A percentile compares a stretch with the other conserved stretches of the same genome.
These are phyloP conservation scores for Matsumyia berberina DNA, from an alignment of 2,888 invertebrate species.

Conservation along the genomic window DNA sequence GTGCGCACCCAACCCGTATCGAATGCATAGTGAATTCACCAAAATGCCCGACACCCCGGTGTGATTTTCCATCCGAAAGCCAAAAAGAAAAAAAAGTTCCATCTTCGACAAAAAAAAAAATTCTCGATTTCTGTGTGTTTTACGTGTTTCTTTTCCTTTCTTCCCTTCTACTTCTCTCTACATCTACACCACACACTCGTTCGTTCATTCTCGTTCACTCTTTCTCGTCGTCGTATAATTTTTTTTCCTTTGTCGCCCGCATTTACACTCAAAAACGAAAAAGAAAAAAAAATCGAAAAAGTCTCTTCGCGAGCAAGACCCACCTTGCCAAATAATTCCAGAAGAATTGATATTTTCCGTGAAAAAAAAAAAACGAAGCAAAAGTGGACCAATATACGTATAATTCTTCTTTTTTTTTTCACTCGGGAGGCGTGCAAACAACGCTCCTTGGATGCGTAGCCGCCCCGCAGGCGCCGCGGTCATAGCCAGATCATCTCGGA, in stretches of 20 bases:
- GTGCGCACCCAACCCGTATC: constrained; percentile 34
- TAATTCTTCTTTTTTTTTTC: constrained; percentile 33
- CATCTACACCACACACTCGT: constrained; percentile 49
- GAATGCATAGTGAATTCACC: constrained; percentile 52
- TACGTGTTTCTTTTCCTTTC: constrained; percentile 66
- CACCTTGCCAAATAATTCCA: constrained; percentile 75
- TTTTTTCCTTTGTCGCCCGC: constrained; percentile 76
- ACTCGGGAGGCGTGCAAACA: constrained; percentile 59
- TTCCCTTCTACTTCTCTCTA: constrained; percentile 59
- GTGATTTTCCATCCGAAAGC: constrained; percentile 57
- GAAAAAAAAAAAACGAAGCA: constrained; percentile 15
- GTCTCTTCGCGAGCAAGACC: constrained; percentile 70
- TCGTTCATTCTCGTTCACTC: constrained; percentile 42
- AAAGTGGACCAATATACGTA: constrained; percentile 3
- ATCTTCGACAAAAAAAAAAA: constrained; percentile 61
- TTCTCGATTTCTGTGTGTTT: constrained; percentile 71
- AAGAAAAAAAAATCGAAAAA: constrained; percentile 47
- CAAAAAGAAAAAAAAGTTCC: constrained; percentile 57
- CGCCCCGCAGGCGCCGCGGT: constrained; percentile 74
- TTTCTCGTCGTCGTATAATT: constrained; percentile 60
- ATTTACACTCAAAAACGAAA: constrained; percentile 54
- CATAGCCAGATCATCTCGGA: constrained; percentile 73
- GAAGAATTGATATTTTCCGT: constrained; percentile 39
- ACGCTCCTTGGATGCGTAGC: constrained; percentile 64
- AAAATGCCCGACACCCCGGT: constrained; percentile 52